Base-by-base conservation (phyloP, 2,797 vertebrate genomes). In the Acridotheres tristis region DNA sequence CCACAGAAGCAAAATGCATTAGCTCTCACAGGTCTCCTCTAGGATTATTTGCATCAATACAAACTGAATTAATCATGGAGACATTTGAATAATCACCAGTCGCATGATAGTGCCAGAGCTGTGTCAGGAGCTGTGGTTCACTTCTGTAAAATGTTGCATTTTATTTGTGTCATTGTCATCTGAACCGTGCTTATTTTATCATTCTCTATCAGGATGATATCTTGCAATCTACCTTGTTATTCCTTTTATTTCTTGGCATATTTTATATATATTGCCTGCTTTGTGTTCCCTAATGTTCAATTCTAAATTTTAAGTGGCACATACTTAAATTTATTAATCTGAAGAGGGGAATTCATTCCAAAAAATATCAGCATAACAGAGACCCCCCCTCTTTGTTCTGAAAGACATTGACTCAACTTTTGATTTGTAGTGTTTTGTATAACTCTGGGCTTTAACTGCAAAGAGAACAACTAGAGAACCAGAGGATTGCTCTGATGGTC, bases 1-100 rank as follows among this genome's bases (percentile, higher is more conserved):
- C 90, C 94, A 96, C 85, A 94, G 95, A 95, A 97, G 86, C 68
- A 94, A 97, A 97, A 97, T 96, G 96, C 96, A 97, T 97, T 97
- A 97, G 96, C 95, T 83, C 50, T 96, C 87, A 94, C 94, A 80
- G 93, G 95, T 97, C 97, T 97, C 94, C 57, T 38, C 92, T 90
- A 96, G 96, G 96, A 98, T 98, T 98, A 97, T 97, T 97, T 98
- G 96, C 97, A 97, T 98, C 97, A 96, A 94, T 98, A 96, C 90
- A 97, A 98, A 97, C 96, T 72, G 83, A 98, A 97, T 98, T 97
- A 96, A 98, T 98, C 97, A 97, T 67, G 53, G 78, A 77, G n/a
- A 54, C 14, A 77, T 97, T 96, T 97, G 96, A 97, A 97, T 97
- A 96, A 97, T 97, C 97, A 90, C 84, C 88, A 84, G 93, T 91